These are phyloP conservation scores for Sciaenops ocellatus DNA, from an alignment of 2,797 vertebrate genomes.

Conservation along the genomic window DNA sequence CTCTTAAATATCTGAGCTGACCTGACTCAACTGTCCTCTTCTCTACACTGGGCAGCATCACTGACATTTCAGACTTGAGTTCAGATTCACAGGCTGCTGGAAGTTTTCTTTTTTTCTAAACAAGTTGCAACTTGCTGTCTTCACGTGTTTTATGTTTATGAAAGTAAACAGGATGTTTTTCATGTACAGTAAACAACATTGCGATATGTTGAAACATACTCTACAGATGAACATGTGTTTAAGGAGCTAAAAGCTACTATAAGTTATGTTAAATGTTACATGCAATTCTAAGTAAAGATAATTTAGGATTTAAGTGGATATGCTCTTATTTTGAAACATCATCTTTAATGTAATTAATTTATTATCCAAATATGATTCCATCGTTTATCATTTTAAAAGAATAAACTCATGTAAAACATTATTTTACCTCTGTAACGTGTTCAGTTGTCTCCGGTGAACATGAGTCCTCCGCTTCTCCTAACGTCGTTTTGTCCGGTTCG, in stretches of 20 bases:
- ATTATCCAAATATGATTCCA: background rate
- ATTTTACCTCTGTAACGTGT: slow-evolving; percentile 45
- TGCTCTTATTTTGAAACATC: background rate
- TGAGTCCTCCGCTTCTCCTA: slow-evolving; percentile 6
- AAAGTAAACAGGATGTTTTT: background rate
- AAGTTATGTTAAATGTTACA: too few species aligned
- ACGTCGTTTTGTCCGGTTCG: slow-evolving; percentile 8
- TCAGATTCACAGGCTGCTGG: background rate
- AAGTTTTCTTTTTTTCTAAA: background rate
- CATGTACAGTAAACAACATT: background rate
- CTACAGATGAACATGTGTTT: too few species aligned
- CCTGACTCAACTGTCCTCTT: background rate
- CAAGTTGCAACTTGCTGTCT: background rate
- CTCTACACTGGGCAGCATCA: background rate
- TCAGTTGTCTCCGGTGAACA: slow-evolving; percentile 14
- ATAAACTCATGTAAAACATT: fast-evolving
- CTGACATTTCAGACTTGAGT: background rate
- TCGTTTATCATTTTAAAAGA: too few species aligned
- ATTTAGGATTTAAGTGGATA: background rate
- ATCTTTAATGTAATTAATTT: background rate
- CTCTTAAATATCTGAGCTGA: slow-evolving; percentile 7
- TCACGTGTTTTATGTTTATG: background rate
- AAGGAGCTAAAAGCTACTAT: too few species aligned
- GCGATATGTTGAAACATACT: background rate
- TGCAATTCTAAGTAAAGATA: background rate